Evolutionary conservation across 2,113 vertebrate species (phyloP).

Genomic region (Chamaea fasciata): DNA sequence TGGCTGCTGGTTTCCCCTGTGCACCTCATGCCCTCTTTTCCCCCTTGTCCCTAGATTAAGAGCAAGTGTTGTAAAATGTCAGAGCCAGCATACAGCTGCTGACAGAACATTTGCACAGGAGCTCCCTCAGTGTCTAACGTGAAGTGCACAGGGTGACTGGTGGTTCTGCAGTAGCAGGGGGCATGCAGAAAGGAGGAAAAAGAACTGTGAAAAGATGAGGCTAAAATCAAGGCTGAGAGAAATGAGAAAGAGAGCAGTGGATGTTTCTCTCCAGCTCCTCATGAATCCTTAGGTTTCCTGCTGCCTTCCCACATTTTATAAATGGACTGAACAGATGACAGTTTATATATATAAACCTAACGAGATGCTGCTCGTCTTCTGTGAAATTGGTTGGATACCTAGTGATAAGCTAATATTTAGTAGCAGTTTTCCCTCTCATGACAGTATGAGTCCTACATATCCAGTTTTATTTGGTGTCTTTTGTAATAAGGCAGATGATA

Average conservation of each 20-base stretch:
- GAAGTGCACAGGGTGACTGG: neutral
- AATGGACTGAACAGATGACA: neutral
- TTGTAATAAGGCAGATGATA: neutral
- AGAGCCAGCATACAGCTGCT: neutral
- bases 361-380: neutral
- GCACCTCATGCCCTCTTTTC: neutral
- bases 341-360: conserved; percentile 1
- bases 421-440: neutral
- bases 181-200: neutral
- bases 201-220: neutral
- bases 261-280: neutral
- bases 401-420: neutral
- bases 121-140: neutral
- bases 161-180: neutral
- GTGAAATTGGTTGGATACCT: neutral
- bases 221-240: neutral
- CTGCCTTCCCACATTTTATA: conserved; percentile 47
- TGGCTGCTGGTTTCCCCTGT: neutral
- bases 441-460: neutral
- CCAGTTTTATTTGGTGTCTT: neutral
- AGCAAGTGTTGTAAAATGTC: neutral
- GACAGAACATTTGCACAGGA: neutral
- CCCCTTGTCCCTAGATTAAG: neutral
- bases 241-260: neutral
- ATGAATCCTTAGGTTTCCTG: conserved; percentile 38